phyloP scores from a whole-genome alignment of 2,797 vertebrate genomes.

The Dermochelys coriacea region DNA sequence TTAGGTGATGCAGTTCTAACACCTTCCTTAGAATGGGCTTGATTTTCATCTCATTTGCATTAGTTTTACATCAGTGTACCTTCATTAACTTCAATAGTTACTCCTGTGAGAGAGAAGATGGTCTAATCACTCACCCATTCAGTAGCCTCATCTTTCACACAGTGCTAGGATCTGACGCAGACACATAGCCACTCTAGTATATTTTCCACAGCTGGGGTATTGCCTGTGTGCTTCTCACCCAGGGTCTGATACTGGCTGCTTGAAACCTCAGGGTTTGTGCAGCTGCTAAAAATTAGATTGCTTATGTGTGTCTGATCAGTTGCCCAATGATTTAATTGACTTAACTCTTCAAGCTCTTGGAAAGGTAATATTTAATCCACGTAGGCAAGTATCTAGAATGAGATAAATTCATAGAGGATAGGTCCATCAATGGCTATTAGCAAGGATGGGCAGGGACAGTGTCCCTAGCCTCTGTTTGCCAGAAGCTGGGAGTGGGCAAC shows the following conservation, averaged over 20 bases:
- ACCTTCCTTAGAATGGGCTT: slow-evolving; percentile 7
- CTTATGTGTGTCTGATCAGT: neutral
- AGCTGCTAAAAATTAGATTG: neutral
- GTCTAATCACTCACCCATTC: neutral
- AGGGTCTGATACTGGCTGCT: neutral
- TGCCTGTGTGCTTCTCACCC: neutral
- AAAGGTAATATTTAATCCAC: neutral
- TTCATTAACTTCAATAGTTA: neutral
- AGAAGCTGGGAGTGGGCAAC: too few species aligned
- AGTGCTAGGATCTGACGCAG: neutral
- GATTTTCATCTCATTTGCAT: neutral
- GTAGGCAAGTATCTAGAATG: neutral
- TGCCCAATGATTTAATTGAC: neutral
- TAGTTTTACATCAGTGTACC: neutral
- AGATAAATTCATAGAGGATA: too few species aligned
- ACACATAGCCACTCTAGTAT: neutral
- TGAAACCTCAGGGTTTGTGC: neutral
- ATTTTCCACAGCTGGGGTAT: neutral
- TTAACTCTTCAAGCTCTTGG: neutral
- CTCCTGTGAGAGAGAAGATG: neutral
- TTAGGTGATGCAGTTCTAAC: neutral
- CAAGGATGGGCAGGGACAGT: too few species aligned
- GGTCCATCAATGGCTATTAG: too few species aligned
- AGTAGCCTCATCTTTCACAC: neutral
- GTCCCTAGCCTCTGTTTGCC: too few species aligned